Conservation (phyloP, 2,888 invertebrate genomes). For the Chloroclysta siterata region DNA sequence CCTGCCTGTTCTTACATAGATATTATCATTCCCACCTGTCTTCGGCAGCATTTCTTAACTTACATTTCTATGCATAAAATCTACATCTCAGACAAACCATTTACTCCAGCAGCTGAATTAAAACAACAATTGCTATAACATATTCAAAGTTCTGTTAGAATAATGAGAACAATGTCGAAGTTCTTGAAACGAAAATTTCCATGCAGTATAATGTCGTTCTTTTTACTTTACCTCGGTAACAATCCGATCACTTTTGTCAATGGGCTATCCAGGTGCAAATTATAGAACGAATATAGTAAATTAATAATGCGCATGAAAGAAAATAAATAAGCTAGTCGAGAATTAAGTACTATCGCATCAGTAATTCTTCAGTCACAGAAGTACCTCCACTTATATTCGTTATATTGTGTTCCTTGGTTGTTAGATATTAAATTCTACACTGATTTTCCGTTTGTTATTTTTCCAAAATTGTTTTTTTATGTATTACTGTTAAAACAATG, state of each 20-base stretch:
- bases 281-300: slow-evolving; percentile 65
- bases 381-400: no score
- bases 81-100: slow-evolving; percentile 3
- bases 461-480: no score
- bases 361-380: no score
- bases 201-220: slow-evolving; percentile 24
- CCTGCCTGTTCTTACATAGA: neutral
- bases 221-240: slow-evolving; percentile 94
- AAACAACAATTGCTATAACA: slow-evolving; percentile 1
- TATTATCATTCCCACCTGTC: slow-evolving; percentile 20
- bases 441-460: no score
- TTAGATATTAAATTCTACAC: no score
- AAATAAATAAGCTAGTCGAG: neutral
- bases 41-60: slow-evolving; percentile 22
- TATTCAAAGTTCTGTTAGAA: neutral
- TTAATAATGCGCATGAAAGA: slow-evolving; percentile 28
- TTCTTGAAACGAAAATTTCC: neutral
- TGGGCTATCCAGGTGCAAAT: slow-evolving; percentile 87
- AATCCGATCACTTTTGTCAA: slow-evolving; percentile 97
- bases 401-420: no score
- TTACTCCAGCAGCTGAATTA: slow-evolving; percentile 11
- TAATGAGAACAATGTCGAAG: neutral
- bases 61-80: neutral
- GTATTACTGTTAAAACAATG: no score
- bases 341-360: no score